Percentiles rank a stretch among this genome's conserved stretches.
phyloP scores from a whole-genome alignment of 2,888 invertebrate species.

The Deroplatys truncata region DNA sequence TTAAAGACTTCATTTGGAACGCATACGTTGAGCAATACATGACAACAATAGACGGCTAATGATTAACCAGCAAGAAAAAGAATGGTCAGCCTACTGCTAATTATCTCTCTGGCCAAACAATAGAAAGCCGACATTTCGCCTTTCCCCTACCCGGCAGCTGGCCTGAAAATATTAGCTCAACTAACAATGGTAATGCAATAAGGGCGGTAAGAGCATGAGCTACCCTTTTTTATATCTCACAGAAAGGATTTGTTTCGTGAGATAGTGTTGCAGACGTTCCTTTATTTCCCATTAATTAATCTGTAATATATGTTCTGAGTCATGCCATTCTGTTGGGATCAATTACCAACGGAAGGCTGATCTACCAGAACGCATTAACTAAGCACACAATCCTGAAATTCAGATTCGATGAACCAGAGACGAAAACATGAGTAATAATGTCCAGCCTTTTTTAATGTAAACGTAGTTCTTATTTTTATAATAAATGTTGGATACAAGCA shows the following conservation, averaged over 20 bases:
- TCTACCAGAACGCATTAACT: no score
- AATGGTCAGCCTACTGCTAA: not conserved
- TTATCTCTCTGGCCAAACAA: not conserved
- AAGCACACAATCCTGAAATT: no score
- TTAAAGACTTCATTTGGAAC: not conserved
- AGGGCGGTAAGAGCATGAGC: not conserved
- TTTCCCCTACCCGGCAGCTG: not conserved
- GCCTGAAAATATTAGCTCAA: not conserved
- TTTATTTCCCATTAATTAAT: not conserved
- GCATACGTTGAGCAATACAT: not conserved
- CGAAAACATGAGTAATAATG: no score
- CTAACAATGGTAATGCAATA: not conserved
- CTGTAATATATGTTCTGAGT: not conserved
- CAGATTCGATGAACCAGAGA: no score
- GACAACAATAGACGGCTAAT: not conserved
- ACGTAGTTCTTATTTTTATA: no score
- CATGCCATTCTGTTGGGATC: not conserved
- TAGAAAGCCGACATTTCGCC: not conserved
- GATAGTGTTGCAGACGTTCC: not conserved
- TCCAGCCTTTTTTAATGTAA: no score
- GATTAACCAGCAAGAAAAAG: not conserved
- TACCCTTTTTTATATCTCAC: not conserved
- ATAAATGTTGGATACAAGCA: no score
- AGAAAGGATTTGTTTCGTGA: not conserved
- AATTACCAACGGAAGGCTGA: not conserved